These are phyloP conservation scores for Lucifuga dentata DNA, from an alignment of 2,113 vertebrate species.

Conservation along the genomic window DNA sequence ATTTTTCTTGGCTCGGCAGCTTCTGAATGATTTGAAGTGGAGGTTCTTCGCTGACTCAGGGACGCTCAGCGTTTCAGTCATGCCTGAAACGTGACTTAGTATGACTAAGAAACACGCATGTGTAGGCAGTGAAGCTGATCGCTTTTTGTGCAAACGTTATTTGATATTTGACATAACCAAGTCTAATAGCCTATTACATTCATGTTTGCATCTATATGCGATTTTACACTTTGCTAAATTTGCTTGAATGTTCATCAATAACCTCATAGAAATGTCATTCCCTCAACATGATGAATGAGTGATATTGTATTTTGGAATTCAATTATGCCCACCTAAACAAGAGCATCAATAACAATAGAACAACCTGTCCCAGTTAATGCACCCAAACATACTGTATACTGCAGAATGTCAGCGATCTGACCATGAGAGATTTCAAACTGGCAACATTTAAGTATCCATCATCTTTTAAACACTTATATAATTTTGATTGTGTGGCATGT, in stretches of 20 bases:
- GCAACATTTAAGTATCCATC: constrained; percentile 11
- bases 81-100: constrained; percentile 47
- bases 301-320: constrained; percentile 67
- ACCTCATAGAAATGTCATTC: constrained; percentile 67
- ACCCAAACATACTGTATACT: constrained; percentile 25
- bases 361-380: constrained; percentile 56
- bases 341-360: constrained; percentile 72
- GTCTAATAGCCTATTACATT: neutral
- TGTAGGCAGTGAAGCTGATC: constrained; percentile 34
- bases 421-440: constrained; percentile 16
- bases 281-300: constrained; percentile 71
- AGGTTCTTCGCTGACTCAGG: constrained; percentile 43
- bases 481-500: neutral
- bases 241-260: constrained; percentile 60
- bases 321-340: constrained; percentile 68
- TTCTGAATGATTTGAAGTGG: constrained; percentile 23
- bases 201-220: constrained; percentile 1
- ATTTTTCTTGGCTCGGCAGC: neutral
- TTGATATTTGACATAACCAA: no score
- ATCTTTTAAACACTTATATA: neutral
- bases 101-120: constrained; percentile 48
- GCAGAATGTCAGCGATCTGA: constrained; percentile 10
- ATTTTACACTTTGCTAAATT: constrained; percentile 49
- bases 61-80: constrained; percentile 13
- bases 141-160: neutral